Evolutionary conservation across 1,140 invertebrate genomes (phyloP), one percentile per base, ranked within the genome.

Genomic region (Macrocentrus cingulum): DNA sequence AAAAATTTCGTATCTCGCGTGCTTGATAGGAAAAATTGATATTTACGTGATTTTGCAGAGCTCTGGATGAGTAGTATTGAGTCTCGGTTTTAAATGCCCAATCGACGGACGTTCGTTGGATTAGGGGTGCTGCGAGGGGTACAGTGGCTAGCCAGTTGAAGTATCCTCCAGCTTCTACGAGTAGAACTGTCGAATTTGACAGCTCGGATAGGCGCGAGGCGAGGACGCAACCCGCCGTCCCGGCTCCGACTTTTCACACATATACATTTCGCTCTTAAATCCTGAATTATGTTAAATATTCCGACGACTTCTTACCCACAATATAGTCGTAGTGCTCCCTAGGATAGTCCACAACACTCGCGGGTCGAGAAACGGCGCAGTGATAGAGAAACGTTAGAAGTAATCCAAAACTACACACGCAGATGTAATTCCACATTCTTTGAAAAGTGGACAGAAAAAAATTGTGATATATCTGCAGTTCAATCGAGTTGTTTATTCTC

Each of bases 201-300:
- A 84, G 76, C 66, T 87, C 85, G 2, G 85, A 84, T 16, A 90
- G 76, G 9, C 85, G 75, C 2, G 87, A 84, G 1, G 91, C 90
- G 11, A 94, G 65, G 0, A 92, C 90, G 59, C 88, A 88, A 3
- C 91, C 91, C 1, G 89, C 84, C 1, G 90, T 91, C 1, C 91
- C 91, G n/a, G 13, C 20, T 8, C n/a, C 20, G n/a, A 13, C 6
- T 15, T n/a, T 16, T 25, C 2, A 23, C 8, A 6, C 37, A 52
- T 49, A 39, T 15, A 15, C 25, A 44, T n/a, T 16, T 41, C 18
- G n/a, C n/a, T n/a, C n/a, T n/a, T n/a, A n/a, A n/a, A n/a, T n/a
- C n/a, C n/a, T n/a, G n/a, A n/a, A n/a, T n/a, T n/a, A n/a, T n/a
- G n/a, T n/a, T n/a, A n/a, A n/a, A n/a, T n/a, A n/a, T n/a, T n/a